These are phyloP conservation scores for Teleopsis dalmanni DNA, from an alignment of 1,140 invertebrate genomes.

Conservation along the genomic window DNA sequence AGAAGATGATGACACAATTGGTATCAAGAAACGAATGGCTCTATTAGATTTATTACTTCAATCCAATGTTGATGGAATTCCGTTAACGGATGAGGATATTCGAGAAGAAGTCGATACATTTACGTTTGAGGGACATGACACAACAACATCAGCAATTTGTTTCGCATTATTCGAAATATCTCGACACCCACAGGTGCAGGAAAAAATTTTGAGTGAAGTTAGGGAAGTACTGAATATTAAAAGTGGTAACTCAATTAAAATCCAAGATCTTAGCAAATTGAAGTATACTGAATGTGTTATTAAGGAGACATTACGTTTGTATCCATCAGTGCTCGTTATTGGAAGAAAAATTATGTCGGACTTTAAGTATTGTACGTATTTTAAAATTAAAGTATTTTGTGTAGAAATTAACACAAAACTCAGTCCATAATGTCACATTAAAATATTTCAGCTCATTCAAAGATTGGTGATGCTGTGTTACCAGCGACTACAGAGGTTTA, in stretches of 20 bases:
- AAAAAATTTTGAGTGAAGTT: slow-evolving; percentile 52
- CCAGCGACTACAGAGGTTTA: slow-evolving; percentile 18
- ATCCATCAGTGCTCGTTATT: slow-evolving; percentile 55
- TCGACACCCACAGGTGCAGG: slow-evolving; percentile 42
- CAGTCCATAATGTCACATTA: too few relatives aligned
- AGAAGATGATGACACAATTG: slow-evolving; percentile 12
- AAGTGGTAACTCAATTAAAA: slow-evolving; percentile 30
- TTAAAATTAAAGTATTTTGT: too few relatives aligned
- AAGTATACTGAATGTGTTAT: slow-evolving; percentile 54
- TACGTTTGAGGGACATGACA: slow-evolving; percentile 52
- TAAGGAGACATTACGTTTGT: slow-evolving; percentile 53
- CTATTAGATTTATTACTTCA: slow-evolving; percentile 65
- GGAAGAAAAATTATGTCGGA: too few relatives aligned
- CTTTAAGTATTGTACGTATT: too few relatives aligned
- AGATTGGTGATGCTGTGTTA: background rate
- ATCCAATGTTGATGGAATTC: slow-evolving; percentile 44
- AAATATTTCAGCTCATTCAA: background rate
- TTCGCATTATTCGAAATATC: slow-evolving; percentile 26
- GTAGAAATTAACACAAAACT: too few relatives aligned
- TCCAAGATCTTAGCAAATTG: slow-evolving; percentile 49
- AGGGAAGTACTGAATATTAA: slow-evolving; percentile 45
- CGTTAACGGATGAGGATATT: slow-evolving; percentile 55
- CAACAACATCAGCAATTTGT: slow-evolving; percentile 26
- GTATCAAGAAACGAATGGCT: slow-evolving; percentile 49
- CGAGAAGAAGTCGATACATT: slow-evolving; percentile 61